These are phyloP conservation scores for Conus betulinus DNA, from an alignment of 1,140 invertebrate genomes.

Conservation along the genomic window DNA sequence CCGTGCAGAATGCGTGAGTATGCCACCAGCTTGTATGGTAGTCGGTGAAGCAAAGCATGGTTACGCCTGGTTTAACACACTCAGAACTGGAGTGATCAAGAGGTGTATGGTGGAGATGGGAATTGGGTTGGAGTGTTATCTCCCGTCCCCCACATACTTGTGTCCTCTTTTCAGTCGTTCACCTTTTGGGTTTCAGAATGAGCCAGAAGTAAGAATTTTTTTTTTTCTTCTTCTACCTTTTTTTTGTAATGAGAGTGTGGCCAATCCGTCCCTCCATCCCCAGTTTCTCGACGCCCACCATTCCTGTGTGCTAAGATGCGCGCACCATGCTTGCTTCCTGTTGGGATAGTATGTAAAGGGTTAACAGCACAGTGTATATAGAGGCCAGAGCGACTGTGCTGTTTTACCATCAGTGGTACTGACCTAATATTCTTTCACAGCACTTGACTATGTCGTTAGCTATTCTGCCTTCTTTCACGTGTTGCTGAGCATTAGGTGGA, in stretches of 20 bases:
- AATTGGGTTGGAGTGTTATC: background rate
- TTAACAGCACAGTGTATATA: background rate
- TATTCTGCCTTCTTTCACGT: too few species aligned
- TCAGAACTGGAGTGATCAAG: background rate
- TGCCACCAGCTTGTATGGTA: background rate
- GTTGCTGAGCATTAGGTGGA: too few species aligned
- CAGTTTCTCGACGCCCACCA: background rate
- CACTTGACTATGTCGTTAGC: too few species aligned
- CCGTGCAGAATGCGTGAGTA: slow-evolving; percentile 24
- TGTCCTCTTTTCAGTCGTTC: background rate
- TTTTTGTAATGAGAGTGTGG: background rate
- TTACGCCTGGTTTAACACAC: background rate
- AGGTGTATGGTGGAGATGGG: background rate
- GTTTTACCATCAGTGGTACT: background rate
- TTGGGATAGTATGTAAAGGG: background rate
- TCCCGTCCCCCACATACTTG: background rate
- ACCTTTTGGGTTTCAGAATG: slow-evolving; percentile 7
- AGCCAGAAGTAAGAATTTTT: slow-evolving; percentile 1
- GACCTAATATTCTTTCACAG: too few species aligned
- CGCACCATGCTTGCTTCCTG: background rate
- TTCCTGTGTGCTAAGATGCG: background rate
- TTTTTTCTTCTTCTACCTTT: too few species aligned
- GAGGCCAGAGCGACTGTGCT: background rate
- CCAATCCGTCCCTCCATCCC: background rate
- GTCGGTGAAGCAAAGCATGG: background rate